Evolutionary conservation across 2,888 invertebrate species (phyloP), one percentile per base, ranked within the genome.

Genomic region (Alloscopus bannaensis): DNA sequence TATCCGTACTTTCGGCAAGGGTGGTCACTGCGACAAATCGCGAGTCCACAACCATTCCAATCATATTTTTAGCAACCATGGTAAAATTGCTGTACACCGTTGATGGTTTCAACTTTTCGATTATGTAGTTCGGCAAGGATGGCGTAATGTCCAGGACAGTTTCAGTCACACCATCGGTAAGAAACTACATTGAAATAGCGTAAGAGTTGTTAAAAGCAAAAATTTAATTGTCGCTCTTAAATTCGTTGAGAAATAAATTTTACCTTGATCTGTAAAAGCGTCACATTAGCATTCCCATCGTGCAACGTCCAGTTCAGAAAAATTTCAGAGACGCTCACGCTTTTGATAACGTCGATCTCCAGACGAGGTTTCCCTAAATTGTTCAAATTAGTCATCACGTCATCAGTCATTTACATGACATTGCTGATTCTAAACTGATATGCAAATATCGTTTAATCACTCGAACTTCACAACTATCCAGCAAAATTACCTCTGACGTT

Each of bases 271-370:
- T 90, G 89, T 86, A 92, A 93, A 24, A 88, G 87, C 83, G 90
- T 89, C 22, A 94, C 90, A 0, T 92, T 92, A 65, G 92, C 92
- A 87, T 95, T 95, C 81, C 94, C 94, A 80, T 93, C 91, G 78
- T 92, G 91, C 0, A 94, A 91, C 0, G 94, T 95, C 95, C 95
- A 95, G 87, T 95, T 95, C 0, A 95, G 87, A 88, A 91, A 96
- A 55, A 96, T 91, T 87, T 93, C 92, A 6, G 91, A 91, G 0
- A 92, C 91, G 66, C 93, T 94, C 20, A 95, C 93, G 0, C 94
- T 92, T 87, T 93, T 93, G 0, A 93, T 92, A 77, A 91, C 91
- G 86, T 93, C 93, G 82, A 95, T 91, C 62, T 89, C 90, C 0
- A 95, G 90, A 87, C 92, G 91, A 0, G 95, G 95, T 57, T 80